Percentiles rank a stretch among this genome's conserved stretches.
Evolutionary conservation across 1,140 invertebrate species (phyloP).

Genomic region (Trichoplusia ni): DNA sequence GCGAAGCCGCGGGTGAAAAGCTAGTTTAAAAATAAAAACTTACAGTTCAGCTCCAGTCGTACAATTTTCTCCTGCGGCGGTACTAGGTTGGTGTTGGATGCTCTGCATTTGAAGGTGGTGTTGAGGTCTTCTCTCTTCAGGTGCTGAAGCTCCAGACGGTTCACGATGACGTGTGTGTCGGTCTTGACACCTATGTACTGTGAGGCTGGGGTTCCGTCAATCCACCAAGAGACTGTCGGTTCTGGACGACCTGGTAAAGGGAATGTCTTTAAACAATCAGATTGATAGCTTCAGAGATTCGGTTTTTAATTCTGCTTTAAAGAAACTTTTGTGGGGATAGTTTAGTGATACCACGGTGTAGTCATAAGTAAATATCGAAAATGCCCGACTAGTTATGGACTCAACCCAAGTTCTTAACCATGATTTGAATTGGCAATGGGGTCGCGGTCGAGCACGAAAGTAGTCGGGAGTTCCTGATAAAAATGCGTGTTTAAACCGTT

Average conservation of each 20-base stretch:
- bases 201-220: constrained; percentile 86
- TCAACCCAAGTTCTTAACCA: too few species aligned
- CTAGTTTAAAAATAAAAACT: too few species aligned
- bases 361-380: too few species aligned
- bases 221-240: constrained; percentile 89
- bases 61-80: constrained; percentile 89
- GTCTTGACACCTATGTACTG: constrained; percentile 83
- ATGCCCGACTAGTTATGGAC: too few species aligned
- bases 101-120: constrained; percentile 91
- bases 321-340: too few species aligned
- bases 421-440: too few species aligned
- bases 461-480: too few species aligned
- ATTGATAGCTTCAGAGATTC: constrained; percentile 19
- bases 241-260: constrained; percentile 87
- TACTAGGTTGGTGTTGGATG: constrained; percentile 93
- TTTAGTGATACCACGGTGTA: too few species aligned
- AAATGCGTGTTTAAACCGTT: too few species aligned
- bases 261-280: neutral
- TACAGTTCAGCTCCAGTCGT: constrained; percentile 89
- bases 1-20: too few species aligned
- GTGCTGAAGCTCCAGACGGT: constrained; percentile 86
- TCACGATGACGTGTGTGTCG: constrained; percentile 88
- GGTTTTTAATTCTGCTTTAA: too few species aligned
- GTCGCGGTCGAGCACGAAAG: too few species aligned
- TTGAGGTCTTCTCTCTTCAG: constrained; percentile 90